phyloP scores from a whole-genome alignment of 2,113 vertebrate species.

The Monarcha castaneiventris region DNA sequence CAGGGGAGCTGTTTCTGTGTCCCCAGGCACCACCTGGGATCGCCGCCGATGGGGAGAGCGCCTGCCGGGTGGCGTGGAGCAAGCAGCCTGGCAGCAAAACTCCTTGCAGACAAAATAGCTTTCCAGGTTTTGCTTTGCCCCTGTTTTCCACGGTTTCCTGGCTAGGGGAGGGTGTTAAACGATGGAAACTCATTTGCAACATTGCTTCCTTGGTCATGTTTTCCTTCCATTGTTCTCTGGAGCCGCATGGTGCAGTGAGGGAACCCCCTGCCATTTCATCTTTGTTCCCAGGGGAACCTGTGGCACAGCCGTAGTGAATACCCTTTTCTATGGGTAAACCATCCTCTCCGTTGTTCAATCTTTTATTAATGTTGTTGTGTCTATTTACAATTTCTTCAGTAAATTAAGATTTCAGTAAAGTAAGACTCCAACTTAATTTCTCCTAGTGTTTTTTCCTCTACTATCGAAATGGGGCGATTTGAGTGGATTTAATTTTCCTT shows the following conservation, averaged over 20 bases:
- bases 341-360: background rate
- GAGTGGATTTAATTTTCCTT: background rate
- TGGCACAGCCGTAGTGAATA: too few species aligned
- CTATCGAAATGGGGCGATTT: rapidly evolving
- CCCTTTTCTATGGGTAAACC: background rate
- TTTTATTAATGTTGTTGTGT: background rate
- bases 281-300: background rate
- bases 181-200: background rate
- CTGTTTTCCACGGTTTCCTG: background rate
- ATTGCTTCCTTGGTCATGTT: rapidly evolving
- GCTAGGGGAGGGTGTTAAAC: background rate
- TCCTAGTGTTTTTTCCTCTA: background rate
- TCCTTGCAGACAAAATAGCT: background rate
- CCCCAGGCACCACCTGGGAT: background rate
- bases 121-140: background rate
- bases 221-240: background rate
- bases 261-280: too few species aligned
- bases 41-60: rapidly evolving
- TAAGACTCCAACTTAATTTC: background rate
- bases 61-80: rapidly evolving
- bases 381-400: background rate
- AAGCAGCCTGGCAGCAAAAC: background rate
- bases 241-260: rapidly evolving
- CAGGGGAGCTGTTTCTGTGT: background rate
- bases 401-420: too few species aligned